Conservation (phyloP, 2,888 invertebrate species). For the Hirtodrosophila alboralis region DNA sequence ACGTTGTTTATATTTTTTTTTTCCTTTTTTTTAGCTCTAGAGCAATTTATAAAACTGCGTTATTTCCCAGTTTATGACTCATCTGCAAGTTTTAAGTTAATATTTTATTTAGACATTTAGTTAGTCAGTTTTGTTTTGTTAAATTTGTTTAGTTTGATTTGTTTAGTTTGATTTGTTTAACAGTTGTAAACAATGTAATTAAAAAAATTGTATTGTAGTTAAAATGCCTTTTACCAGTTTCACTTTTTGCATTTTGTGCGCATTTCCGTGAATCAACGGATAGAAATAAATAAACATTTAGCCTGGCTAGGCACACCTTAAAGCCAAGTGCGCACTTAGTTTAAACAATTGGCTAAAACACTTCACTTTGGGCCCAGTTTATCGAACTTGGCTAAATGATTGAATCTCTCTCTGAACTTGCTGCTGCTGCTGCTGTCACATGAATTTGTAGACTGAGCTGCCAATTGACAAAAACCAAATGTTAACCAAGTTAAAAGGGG, state of each 20-base stretch:
- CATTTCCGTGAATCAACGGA: slow-evolving; percentile 15
- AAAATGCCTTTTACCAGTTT: slow-evolving; percentile 62
- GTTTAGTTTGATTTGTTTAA: slow-evolving; percentile 22
- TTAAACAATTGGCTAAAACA: slow-evolving; percentile 9
- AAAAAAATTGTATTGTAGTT: too few species aligned
- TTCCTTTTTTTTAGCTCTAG: slow-evolving; percentile 9
- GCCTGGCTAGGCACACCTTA: slow-evolving; percentile 10
- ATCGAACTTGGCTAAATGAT: slow-evolving; percentile 32
- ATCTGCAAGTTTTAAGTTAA: slow-evolving; percentile 5
- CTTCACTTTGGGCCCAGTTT: not conserved
- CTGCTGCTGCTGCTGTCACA: not conserved
- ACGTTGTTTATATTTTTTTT: slow-evolving; percentile 18
- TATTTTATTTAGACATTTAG: too few species aligned
- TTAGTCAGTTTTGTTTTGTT: slow-evolving; percentile 4
- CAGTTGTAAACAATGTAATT: slow-evolving; percentile 8
- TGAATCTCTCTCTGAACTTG: slow-evolving; percentile 23
- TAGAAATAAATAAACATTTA: slow-evolving; percentile 2
- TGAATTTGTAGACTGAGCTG: slow-evolving; percentile 25
- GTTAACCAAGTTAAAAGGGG: too few species aligned
- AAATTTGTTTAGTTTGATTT: not conserved
- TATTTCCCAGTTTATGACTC: slow-evolving; percentile 32
- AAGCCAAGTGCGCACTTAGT: slow-evolving; percentile 34
- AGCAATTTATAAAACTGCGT: slow-evolving; percentile 13
- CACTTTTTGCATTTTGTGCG: slow-evolving; percentile 62
- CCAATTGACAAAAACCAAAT: not conserved